Evolutionary conservation across 1,140 invertebrate genomes (phyloP).

Genomic region (Rhagoletis pomonella): DNA sequence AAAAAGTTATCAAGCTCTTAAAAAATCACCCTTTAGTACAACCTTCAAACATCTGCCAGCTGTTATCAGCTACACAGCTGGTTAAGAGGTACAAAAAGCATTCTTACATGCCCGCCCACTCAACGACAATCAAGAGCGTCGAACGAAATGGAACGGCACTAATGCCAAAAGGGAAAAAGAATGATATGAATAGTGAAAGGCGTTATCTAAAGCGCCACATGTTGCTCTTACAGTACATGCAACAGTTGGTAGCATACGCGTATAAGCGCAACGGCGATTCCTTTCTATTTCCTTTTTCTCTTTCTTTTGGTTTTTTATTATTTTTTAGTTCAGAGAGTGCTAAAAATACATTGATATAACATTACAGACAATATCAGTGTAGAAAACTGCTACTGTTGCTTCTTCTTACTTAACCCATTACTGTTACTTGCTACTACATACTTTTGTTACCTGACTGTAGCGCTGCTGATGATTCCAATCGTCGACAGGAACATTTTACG

Average conservation of each 20-base stretch:
- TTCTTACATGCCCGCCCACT: not conserved
- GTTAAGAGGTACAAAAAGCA: not conserved
- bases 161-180: not conserved
- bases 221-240: not conserved
- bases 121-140: not conserved
- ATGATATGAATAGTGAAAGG: not conserved
- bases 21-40: no score
- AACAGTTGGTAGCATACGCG: not conserved
- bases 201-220: not conserved
- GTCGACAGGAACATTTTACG: not conserved
- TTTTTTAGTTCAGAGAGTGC: no score
- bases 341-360: not conserved
- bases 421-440: not conserved
- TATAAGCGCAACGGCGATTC: not conserved
- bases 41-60: not conserved
- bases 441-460: not conserved
- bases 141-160: not conserved
- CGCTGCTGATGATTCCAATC: not conserved
- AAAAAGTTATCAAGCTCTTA: no score
- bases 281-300: not conserved
- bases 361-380: not conserved
- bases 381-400: conserved; percentile 1
- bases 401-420: not conserved
- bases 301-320: not conserved
- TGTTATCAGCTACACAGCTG: not conserved